A percentile compares a stretch with the other conserved stretches of the same genome.
Conservation (phyloP, 1,140 invertebrate genomes). For the Palaemon carinicauda region DNA sequence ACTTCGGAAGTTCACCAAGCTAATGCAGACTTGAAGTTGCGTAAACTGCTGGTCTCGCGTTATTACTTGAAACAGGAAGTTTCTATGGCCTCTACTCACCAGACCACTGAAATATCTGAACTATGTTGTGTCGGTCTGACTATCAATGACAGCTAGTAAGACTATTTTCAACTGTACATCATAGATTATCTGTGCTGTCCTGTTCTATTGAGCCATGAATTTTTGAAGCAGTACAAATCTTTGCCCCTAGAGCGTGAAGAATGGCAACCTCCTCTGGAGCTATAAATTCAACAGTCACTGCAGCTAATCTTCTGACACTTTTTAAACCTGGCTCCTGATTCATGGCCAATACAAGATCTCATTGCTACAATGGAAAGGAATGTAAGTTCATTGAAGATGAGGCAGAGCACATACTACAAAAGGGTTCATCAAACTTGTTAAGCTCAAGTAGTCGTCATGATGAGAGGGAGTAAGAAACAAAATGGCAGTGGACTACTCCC, state of each 20-base stretch:
- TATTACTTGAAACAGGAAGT: too few relatives aligned
- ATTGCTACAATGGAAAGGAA: too few relatives aligned
- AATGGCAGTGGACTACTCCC: conserved; percentile 14
- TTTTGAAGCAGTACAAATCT: conserved; percentile 12
- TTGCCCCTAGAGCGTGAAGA: neutral
- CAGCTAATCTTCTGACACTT: neutral
- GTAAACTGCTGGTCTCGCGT: too few relatives aligned
- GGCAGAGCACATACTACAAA: too few relatives aligned
- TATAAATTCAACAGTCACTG: too few relatives aligned
- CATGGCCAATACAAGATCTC: too few relatives aligned
- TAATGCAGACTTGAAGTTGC: too few relatives aligned
- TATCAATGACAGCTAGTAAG: neutral
- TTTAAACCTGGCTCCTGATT: too few relatives aligned
- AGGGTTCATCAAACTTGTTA: too few relatives aligned
- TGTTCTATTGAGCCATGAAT: conserved; percentile 3
- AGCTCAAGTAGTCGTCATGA: too few relatives aligned
- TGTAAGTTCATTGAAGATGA: too few relatives aligned
- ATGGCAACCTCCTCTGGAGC: neutral
- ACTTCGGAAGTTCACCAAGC: too few relatives aligned
- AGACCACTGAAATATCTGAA: conserved; percentile 12
- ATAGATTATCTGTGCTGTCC: neutral
- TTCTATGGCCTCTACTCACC: neutral
- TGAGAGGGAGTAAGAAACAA: neutral
- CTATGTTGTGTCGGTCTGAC: neutral
- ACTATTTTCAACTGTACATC: neutral